phyloP scores from a whole-genome alignment of 2,797 vertebrate species.

The Mormyrops boulengeri region DNA sequence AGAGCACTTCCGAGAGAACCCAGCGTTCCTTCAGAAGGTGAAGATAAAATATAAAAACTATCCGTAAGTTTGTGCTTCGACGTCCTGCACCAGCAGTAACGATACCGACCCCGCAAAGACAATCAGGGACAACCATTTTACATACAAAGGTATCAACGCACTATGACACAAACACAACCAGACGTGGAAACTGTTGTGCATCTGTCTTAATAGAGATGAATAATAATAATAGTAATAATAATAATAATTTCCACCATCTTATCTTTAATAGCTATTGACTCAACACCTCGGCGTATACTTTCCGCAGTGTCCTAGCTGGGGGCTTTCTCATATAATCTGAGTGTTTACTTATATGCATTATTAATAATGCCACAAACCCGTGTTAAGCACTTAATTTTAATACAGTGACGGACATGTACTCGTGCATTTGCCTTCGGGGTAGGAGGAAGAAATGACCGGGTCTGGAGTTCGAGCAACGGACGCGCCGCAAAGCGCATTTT shows the following conservation, averaged over 20 bases:
- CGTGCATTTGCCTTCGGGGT: background rate
- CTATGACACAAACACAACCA: background rate
- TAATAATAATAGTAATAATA: background rate
- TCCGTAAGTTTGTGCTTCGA: background rate
- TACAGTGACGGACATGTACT: background rate
- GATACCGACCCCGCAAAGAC: background rate
- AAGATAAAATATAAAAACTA: background rate
- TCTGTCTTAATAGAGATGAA: background rate
- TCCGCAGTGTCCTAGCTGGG: slow-evolving; percentile 1
- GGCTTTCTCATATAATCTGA: background rate
- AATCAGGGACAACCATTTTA: background rate
- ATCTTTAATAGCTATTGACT: background rate
- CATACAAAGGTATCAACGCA: background rate
- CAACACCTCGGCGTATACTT: background rate
- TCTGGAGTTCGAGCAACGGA: background rate
- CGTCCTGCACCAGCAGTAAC: background rate
- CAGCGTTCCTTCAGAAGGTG: background rate
- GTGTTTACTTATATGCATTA: background rate
- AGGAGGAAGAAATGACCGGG: background rate
- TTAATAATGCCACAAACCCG: background rate
- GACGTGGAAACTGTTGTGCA: background rate
- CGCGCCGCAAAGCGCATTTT: slow-evolving; percentile 47
- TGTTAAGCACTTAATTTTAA: background rate
- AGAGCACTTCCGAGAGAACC: background rate
- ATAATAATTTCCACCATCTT: background rate